These are phyloP conservation scores for Anagyrus pseudococci DNA, from an alignment of 2,888 invertebrate genomes.

Conservation along the genomic window DNA sequence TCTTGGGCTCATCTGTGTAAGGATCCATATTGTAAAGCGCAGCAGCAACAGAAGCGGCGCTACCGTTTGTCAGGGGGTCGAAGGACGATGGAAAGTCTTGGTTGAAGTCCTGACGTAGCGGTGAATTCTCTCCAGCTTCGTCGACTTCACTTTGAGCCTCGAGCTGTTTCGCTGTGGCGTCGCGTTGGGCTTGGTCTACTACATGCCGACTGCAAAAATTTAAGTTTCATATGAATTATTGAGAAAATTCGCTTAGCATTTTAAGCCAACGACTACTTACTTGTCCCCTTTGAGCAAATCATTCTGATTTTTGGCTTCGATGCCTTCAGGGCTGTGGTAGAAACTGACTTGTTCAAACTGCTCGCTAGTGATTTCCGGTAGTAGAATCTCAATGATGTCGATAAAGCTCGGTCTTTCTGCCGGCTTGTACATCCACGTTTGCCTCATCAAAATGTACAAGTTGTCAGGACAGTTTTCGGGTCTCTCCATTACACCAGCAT, in stretches of 20 bases:
- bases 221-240: neutral
- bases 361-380: slow-evolving; percentile 68
- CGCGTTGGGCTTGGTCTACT: no score
- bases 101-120: slow-evolving; percentile 53
- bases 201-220: neutral
- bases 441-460: slow-evolving; percentile 88
- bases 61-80: slow-evolving; percentile 49
- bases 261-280: slow-evolving; percentile 43
- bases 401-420: slow-evolving; percentile 84
- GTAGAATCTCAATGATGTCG: slow-evolving; percentile 77
- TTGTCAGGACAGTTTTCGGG: slow-evolving; percentile 95
- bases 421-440: slow-evolving; percentile 90
- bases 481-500: slow-evolving; percentile 91
- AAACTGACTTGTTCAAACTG: slow-evolving; percentile 71
- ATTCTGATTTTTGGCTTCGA: slow-evolving; percentile 63
- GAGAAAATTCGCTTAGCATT: neutral
- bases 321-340: slow-evolving; percentile 68
- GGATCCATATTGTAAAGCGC: slow-evolving; percentile 45
- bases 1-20: slow-evolving; percentile 44
- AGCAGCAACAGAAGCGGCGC: slow-evolving; percentile 49
- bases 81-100: slow-evolving; percentile 50
- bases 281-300: slow-evolving; percentile 50
- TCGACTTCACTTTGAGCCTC: slow-evolving; percentile 54
- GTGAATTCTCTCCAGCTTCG: slow-evolving; percentile 45
- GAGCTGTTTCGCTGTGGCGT: no score